Evolutionary conservation across 1,140 invertebrate species (phyloP), one percentile per base, ranked within the genome.

Genomic region (Eumeta japonica): DNA sequence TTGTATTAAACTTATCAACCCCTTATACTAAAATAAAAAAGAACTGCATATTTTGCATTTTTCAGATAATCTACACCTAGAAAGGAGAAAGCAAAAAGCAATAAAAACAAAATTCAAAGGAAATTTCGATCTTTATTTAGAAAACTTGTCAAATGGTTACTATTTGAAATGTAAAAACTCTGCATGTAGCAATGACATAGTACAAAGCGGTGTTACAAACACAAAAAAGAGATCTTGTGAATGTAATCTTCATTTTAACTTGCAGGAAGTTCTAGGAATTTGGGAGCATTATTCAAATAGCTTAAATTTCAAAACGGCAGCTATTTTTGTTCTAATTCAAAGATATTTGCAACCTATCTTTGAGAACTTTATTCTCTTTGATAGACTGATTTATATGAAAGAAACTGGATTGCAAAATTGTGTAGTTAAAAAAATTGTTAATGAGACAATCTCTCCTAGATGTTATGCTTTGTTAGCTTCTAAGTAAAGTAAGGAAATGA

Each of bases 351-450:
- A 83, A 55, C 74, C 75, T 42, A 61, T 85, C 9, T 80, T 85
- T 45, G 86, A 89, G 63, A 84, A 82, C 46, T 53, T 86, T n/a
- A 62, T 89, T 19, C 67, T 87, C 10, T 66, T 82, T 14, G 86
- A 89, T 52, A 77, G 85, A 45, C 54, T 84, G 33, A 62, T 81
- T 28, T 87, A 80, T 58, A 70, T 87, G 29, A 55, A 72, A 46
- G 84, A 88, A 55, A 62, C 76, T 37, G 78, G 55, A 11, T 35
- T 76, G 50, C 50, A 36, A 20, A 61, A 59, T 51, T 79, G 78
- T 41, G 47, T 52, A 36, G 76, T 80, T 28, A 76, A 80, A 35
- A 81, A 77, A 51, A 66, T 83, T 32, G 68, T 81, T 32, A 62
- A 83, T 61, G 77, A 79, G 33, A 56, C 57, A 27, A 58, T 81